Evolutionary conservation across 2,113 vertebrate species (phyloP).

Genomic region (Pollimyrus isidori): DNA sequence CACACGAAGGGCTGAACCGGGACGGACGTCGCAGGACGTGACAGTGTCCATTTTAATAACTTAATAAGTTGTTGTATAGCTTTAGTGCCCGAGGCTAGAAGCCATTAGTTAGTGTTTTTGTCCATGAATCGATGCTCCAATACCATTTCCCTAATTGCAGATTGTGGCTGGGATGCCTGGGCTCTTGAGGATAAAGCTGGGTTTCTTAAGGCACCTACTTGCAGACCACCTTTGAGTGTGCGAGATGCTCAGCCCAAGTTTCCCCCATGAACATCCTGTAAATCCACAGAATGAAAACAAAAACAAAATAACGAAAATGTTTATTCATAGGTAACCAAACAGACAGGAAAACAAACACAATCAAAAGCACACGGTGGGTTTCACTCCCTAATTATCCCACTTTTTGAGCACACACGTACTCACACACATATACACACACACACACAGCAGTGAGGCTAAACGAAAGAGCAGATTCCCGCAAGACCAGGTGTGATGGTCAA

Average conservation of each 20-base stretch:
- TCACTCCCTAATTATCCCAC: conserved; percentile 56
- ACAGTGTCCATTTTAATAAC: neutral
- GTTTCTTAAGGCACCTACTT: neutral
- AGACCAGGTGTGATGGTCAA: neutral
- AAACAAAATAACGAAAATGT: conserved; percentile 19
- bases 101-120: neutral
- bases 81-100: neutral
- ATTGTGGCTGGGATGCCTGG: neutral
- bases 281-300: conserved; percentile 22
- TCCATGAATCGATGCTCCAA: neutral
- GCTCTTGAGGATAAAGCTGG: neutral
- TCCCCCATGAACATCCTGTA: neutral
- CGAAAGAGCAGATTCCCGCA: neutral
- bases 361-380: conserved; percentile 21
- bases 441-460: neutral
- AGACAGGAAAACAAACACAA: conserved; percentile 33
- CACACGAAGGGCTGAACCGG: too few relatives aligned
- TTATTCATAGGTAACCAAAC: conserved; percentile 25
- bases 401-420: conserved; percentile 31
- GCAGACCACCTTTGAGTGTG: neutral
- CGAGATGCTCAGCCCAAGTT: neutral
- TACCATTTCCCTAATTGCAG: neutral
- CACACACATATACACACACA: neutral
- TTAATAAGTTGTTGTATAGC: neutral
- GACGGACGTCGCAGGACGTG: too few relatives aligned